Base-by-base conservation (phyloP, 1,140 invertebrate species). In the Hypsibius dujardini region DNA sequence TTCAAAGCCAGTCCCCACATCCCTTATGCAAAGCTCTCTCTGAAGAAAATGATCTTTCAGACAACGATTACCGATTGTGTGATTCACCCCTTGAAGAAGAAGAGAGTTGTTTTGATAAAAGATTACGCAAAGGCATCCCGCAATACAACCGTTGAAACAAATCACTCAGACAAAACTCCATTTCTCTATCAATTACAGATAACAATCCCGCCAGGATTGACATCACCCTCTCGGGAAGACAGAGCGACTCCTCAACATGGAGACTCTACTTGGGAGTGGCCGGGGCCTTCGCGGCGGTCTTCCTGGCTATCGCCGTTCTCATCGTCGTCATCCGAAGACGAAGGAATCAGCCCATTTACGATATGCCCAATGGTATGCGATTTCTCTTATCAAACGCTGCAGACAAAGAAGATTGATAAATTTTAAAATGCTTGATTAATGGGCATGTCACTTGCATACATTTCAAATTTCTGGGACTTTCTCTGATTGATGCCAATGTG, bases 201-300 rank as follows among this genome's bases (percentile, higher is more conserved):
- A 28, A 28, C 28, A 28, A 28, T 28, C 28, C 28, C 28, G 28
- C 28, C 28, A 28, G 28, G 28, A 28, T 28, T 28, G 28, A 28
- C 28, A 28, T 28, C 28, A 28, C 28, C 28, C 28, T 28, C 28
- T 28, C 28, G 28, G 28, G 28, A 28, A 28, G 28, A 28, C 28
- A 28, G 28, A 28, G 28, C 28, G 28, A 28, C 28, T 28, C 28
- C 28, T 56, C 50, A 56, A 56, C 50, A n/a, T 56, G 50, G 50
- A 7, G 50, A n/a, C 83, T 95, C 45, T 94, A 93, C 81, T 86
- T 94, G 73, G 90, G 90, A 1, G 82, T 95, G 71, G 87, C 88
- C 46, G 87, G 92, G 45, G 88, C 89, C 14, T 86, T 89, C 62
- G 84, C 89, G n/a, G 84, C 93, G 15, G 88, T 92, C 76, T 82